phyloP scores from a whole-genome alignment of 2,113 vertebrate genomes.

The Poeciliopsis prolifica region DNA sequence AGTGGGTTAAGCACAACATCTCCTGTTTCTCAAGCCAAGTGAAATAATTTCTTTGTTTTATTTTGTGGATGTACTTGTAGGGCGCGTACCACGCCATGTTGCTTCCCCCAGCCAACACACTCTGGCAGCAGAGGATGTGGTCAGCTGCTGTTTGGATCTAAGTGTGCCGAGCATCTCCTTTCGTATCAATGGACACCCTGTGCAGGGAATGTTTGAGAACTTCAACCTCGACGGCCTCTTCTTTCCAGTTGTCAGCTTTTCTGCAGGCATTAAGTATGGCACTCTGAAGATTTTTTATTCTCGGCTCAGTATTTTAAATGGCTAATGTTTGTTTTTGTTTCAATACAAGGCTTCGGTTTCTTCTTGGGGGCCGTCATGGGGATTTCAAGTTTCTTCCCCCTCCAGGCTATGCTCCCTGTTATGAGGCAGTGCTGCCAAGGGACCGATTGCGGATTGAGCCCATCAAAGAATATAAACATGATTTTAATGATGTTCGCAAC shows the following conservation, averaged over 20 bases:
- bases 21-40: too few relatives aligned
- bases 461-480: conserved; percentile 92
- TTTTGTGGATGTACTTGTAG: conserved; percentile 63
- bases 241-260: conserved; percentile 91
- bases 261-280: conserved; percentile 88
- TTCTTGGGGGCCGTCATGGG: conserved; percentile 91
- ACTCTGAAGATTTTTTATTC: not conserved
- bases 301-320: not conserved
- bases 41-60: not conserved
- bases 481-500: conserved; percentile 83
- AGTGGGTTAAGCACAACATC: too few relatives aligned
- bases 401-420: conserved; percentile 89
- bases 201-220: conserved; percentile 93
- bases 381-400: conserved; percentile 93
- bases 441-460: conserved; percentile 88
- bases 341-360: conserved; percentile 83
- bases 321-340: not conserved
- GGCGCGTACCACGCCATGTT: conserved; percentile 85
- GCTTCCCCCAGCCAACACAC: conserved; percentile 84
- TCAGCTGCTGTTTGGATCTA: conserved; percentile 93
- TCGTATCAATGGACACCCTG: conserved; percentile 90
- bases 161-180: conserved; percentile 93
- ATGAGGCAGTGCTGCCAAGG: conserved; percentile 88
- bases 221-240: conserved; percentile 92
- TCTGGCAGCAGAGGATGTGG: conserved; percentile 86